Conservation (phyloP, 2,113 vertebrate genomes). For the Ranitomeya imitator region DNA sequence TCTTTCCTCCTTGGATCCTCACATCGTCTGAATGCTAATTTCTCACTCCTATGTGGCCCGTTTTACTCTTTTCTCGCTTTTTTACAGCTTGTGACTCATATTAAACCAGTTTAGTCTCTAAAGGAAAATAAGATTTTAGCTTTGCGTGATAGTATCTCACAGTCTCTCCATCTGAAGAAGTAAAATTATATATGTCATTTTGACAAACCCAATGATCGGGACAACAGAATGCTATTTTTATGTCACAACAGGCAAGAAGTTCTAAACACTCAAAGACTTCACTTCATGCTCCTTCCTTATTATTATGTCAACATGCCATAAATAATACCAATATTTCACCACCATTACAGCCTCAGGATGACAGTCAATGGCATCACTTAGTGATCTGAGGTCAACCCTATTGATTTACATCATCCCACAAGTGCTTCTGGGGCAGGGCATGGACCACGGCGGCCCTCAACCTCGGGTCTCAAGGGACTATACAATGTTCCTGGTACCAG, state of each 20-base stretch:
- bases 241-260: background rate
- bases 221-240: conserved; percentile 21
- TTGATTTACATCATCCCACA: background rate
- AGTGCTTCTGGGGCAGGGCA: background rate
- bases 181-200: conserved; percentile 35
- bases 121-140: conserved; percentile 4
- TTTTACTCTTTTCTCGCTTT: background rate
- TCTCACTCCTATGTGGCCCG: background rate
- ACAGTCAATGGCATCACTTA: background rate
- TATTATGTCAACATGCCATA: background rate
- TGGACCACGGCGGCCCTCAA: background rate
- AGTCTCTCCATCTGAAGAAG: background rate
- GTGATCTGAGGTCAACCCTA: conserved; percentile 23
- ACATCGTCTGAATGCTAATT: background rate
- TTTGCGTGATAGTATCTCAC: background rate
- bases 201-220: background rate
- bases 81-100: conserved; percentile 4
- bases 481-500: background rate
- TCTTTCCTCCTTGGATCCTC: background rate
- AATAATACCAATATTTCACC: conserved; percentile 17
- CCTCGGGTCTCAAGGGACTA: background rate
- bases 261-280: background rate
- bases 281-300: background rate
- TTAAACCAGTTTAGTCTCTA: background rate
- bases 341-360: conserved; percentile 18